Conservation (phyloP, 2,797 vertebrate species). For the Danio choprae region DNA sequence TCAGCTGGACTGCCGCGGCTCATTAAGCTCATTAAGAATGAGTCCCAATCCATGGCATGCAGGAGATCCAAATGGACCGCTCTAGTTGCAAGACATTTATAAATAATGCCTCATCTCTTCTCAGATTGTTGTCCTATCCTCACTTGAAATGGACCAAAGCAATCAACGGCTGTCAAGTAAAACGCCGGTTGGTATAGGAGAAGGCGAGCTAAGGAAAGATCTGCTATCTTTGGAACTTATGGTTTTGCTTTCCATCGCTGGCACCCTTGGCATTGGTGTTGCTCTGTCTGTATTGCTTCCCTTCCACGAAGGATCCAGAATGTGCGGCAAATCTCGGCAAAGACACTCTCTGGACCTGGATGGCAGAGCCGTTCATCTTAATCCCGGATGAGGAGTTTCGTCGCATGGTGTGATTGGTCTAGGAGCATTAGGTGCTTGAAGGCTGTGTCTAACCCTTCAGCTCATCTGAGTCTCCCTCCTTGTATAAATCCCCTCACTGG, state of each 20-base stretch:
- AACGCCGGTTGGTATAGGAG: not conserved
- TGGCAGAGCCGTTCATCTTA: not conserved
- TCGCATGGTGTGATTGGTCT: slow-evolving; percentile 5
- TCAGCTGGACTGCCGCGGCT: not conserved
- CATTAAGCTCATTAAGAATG: too few relatives aligned
- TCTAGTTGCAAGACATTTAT: not conserved
- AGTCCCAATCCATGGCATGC: not conserved
- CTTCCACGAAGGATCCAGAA: not conserved
- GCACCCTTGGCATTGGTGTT: not conserved
- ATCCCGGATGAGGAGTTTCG: slow-evolving; percentile 17
- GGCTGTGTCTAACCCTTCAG: not conserved
- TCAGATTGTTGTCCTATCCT: not conserved
- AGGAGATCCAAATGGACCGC: slow-evolving; percentile 2
- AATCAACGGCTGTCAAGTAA: not conserved
- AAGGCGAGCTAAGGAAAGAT: not conserved
- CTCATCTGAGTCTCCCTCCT: not conserved
- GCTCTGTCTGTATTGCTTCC: not conserved
- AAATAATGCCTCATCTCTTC: not conserved
- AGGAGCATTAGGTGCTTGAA: slow-evolving; percentile 28
- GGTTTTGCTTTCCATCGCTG: not conserved
- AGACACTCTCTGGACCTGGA: not conserved
- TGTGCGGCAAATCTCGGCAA: not conserved
- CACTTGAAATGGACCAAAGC: not conserved
- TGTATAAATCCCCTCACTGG: too few relatives aligned
- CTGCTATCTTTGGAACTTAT: not conserved